Conservation (phyloP, 2,888 invertebrate species). For the Meganola albula region DNA sequence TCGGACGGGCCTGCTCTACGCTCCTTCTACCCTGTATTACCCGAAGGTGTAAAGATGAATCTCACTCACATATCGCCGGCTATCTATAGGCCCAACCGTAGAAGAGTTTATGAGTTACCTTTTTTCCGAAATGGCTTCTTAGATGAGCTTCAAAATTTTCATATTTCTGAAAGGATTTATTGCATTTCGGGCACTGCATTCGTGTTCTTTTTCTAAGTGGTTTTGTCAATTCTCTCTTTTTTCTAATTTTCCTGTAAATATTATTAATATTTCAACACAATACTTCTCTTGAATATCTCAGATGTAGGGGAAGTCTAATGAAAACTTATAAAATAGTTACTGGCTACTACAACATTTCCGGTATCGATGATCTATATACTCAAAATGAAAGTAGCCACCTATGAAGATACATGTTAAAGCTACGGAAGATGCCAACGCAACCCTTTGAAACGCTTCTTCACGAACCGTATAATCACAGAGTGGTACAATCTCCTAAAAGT, state of each 20-base stretch:
- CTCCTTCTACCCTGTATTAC: no score
- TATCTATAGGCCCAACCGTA: no score
- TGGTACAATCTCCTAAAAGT: no score
- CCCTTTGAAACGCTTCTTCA: no score
- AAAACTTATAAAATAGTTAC: background rate
- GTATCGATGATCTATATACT: background rate
- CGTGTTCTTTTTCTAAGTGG: conserved; percentile 41
- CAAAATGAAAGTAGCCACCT: background rate
- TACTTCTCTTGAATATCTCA: conserved; percentile 5
- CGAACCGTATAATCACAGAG: no score
- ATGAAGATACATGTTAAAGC: background rate
- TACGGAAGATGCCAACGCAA: no score
- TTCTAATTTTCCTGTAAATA: conserved; percentile 41
- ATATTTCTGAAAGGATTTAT: conserved; percentile 68
- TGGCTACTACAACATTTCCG: background rate
- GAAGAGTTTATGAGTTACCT: no score
- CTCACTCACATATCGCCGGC: no score
- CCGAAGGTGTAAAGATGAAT: no score
- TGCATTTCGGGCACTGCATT: conserved; percentile 71
- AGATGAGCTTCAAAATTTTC: conserved; percentile 73
- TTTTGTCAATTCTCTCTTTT: conserved; percentile 31
- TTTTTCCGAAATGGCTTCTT: conserved; percentile 71
- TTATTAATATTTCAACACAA: no score
- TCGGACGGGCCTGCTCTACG: no score
- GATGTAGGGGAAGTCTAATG: background rate